These are phyloP conservation scores for Lobophora halterata DNA, from an alignment of 2,888 invertebrate genomes.

Conservation along the genomic window DNA sequence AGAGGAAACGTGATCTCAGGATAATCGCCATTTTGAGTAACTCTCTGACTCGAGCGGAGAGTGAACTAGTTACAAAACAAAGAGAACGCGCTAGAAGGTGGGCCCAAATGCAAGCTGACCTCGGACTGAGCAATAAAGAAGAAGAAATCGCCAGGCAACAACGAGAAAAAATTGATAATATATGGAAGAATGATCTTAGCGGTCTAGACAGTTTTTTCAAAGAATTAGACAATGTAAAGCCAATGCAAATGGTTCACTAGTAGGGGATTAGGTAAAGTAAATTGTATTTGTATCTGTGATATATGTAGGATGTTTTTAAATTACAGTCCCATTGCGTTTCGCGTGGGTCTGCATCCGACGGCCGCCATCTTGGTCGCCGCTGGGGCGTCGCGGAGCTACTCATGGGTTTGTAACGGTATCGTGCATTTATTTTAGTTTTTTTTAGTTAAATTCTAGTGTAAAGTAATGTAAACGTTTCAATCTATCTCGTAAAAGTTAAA, in stretches of 20 bases:
- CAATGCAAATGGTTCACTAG: constrained; percentile 48
- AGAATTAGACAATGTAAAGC: constrained; percentile 82
- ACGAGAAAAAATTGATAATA: constrained; percentile 68
- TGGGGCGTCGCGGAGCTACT: constrained; percentile 81
- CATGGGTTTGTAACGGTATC: constrained; percentile 81
- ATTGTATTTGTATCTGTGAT: constrained; percentile 71
- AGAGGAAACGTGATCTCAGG: constrained; percentile 81
- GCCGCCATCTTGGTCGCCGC: constrained; percentile 81
- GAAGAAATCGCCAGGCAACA: constrained; percentile 68
- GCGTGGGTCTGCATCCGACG: constrained; percentile 79
- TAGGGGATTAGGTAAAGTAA: constrained; percentile 60
- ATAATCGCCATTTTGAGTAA: constrained; percentile 83
- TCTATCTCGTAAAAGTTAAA: constrained; percentile 61
- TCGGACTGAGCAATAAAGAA: constrained; percentile 69
- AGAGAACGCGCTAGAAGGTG: constrained; percentile 82
- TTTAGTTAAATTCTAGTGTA: constrained; percentile 47
- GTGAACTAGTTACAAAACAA: constrained; percentile 82
- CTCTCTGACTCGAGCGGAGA: constrained; percentile 81
- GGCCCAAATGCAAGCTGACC: constrained; percentile 78
- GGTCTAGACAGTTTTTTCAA: constrained; percentile 84
- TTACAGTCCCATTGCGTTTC: constrained; percentile 81
- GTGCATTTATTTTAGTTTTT: constrained; percentile 74
- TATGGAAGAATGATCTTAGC: constrained; percentile 82
- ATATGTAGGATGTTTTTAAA: constrained; percentile 80
- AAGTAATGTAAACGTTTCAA: constrained; percentile 63